phyloP scores from a whole-genome alignment of 2,888 invertebrate species.

The Scaptomyza reducta region DNA sequence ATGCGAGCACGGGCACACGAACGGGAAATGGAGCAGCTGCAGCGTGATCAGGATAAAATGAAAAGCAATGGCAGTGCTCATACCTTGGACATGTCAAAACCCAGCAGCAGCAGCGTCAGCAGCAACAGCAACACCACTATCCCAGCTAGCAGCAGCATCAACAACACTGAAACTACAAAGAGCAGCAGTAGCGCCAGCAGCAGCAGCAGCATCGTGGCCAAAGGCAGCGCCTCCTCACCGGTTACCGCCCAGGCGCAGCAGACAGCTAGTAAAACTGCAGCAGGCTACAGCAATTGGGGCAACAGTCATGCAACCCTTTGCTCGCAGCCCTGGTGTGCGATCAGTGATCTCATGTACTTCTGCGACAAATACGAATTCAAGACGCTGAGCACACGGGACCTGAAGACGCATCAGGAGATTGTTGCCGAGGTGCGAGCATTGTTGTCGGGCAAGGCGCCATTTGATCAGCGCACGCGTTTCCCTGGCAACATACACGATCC shows the following conservation, averaged over 20 bases:
- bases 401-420: constrained; percentile 73
- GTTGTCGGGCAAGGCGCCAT: constrained; percentile 71
- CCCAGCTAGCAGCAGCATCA: constrained; percentile 4
- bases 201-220: constrained; percentile 10
- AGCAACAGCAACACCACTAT: constrained; percentile 6
- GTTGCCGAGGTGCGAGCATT: constrained; percentile 72
- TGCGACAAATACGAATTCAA: constrained; percentile 82
- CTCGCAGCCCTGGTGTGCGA: constrained; percentile 76
- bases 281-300: constrained; percentile 76
- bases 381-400: constrained; percentile 69
- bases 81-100: background rate
- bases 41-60: constrained; percentile 44
- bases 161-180: constrained; percentile 4
- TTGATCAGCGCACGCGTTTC: constrained; percentile 76
- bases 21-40: constrained; percentile 69
- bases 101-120: constrained; percentile 11
- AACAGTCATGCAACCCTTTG: constrained; percentile 70
- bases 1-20: constrained; percentile 66
- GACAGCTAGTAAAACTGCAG: constrained; percentile 39
- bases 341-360: constrained; percentile 79
- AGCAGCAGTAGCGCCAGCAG: background rate
- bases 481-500: constrained; percentile 79
- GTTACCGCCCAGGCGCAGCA: constrained; percentile 15
- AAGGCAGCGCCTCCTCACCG: constrained; percentile 23
- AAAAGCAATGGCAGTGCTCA: constrained; percentile 6